Percentiles rank a stretch among this genome's conserved stretches.
Conservation (phyloP, 37 sponge, comb jelly and placozoan genomes). For the Amphimedon queenslandica region DNA sequence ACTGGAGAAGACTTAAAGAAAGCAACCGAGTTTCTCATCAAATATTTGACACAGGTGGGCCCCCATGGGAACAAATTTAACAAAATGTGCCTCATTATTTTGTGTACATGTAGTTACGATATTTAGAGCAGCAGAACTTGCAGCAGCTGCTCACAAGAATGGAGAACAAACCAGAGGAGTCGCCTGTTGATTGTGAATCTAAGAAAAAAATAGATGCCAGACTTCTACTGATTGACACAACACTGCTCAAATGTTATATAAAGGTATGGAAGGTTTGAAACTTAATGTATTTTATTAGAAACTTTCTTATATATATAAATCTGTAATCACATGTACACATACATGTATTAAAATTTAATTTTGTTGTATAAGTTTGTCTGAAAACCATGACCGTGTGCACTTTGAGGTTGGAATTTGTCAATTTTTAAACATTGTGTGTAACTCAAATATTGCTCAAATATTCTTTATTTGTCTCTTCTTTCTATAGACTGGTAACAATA, state of each 20-base stretch:
- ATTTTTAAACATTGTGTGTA: too few species aligned
- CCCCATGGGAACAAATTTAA: too few species aligned
- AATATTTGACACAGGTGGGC: constrained; percentile 57
- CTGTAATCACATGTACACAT: neutral
- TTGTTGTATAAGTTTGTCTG: neutral
- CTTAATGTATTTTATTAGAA: neutral
- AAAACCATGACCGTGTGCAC: neutral
- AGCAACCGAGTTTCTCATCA: constrained; percentile 49
- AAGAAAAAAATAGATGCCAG: constrained; percentile 11
- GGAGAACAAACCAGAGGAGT: constrained; percentile 8
- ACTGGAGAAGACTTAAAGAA: constrained; percentile 50
- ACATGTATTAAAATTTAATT: neutral
- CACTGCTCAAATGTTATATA: constrained; percentile 84
- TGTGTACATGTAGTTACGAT: constrained; percentile 18
- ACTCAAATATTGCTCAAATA: neutral
- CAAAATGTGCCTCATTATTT: too few species aligned
- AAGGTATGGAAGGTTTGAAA: constrained; percentile 30
- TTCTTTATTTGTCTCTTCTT: neutral
- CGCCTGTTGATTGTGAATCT: too few species aligned
- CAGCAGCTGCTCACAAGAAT: constrained; percentile 11
- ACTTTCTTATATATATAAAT: neutral
- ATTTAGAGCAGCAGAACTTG: constrained; percentile 16
- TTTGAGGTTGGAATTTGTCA: neutral
- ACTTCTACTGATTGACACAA: constrained; percentile 77
- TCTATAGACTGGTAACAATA: constrained; percentile 45